These are phyloP conservation scores for Anas platyrhynchos DNA, from an alignment of 2,113 vertebrate species.

Conservation along the genomic window DNA sequence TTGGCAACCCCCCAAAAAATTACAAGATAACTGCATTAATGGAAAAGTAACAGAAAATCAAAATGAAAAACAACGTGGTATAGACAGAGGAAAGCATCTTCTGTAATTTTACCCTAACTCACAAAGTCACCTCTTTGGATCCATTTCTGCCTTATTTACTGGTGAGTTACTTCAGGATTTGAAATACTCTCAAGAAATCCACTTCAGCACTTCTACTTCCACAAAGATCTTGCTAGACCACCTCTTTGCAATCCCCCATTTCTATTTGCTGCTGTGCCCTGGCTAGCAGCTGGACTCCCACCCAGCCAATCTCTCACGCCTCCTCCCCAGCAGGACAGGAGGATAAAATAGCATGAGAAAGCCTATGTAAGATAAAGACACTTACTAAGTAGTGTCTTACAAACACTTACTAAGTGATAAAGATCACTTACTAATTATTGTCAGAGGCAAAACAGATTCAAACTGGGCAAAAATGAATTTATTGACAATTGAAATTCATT, in stretches of 20 bases:
- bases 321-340: neutral
- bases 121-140: neutral
- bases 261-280: neutral
- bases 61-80: neutral
- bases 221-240: neutral
- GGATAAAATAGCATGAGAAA: neutral
- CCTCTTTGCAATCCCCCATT: neutral
- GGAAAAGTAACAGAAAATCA: neutral
- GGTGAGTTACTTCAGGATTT: neutral
- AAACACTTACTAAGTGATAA: too few species aligned
- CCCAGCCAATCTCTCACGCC: neutral
- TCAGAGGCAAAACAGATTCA: neutral
- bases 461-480: neutral
- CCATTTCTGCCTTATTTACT: neutral
- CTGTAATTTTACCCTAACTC: neutral
- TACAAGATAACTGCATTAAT: neutral
- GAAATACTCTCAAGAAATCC: neutral
- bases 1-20: neutral
- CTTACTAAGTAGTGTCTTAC: too few species aligned
- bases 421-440: neutral
- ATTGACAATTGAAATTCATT: neutral
- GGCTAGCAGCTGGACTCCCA: neutral
- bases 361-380: neutral
- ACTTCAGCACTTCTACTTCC: neutral
- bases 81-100: neutral